phyloP scores from a whole-genome alignment of 2,888 invertebrate species.

The Stenodera caucasica region DNA sequence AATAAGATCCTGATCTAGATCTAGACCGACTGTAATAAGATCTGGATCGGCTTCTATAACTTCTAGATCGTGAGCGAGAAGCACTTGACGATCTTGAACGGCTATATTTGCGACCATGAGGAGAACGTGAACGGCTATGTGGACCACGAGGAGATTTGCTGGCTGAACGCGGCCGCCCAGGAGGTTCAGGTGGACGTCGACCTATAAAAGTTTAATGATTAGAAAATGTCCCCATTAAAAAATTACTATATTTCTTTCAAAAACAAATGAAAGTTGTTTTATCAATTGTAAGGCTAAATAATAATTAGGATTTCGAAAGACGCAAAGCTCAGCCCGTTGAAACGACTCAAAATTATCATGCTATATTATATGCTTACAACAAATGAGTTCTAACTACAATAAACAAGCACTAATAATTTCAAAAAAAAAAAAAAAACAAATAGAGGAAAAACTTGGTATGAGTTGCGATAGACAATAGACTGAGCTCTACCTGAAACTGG shows the following conservation, averaged over 20 bases:
- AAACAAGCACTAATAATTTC: conserved; percentile 10
- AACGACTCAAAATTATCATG: conserved; percentile 19
- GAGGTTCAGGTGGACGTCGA: conserved; percentile 55
- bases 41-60: conserved; percentile 60
- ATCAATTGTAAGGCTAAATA: no score
- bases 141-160: conserved; percentile 64
- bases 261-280: no score
- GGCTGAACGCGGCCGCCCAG: conserved; percentile 57
- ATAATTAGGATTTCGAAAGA: background rate
- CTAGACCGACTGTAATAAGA: conserved; percentile 64
- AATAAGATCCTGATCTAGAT: conserved; percentile 57
- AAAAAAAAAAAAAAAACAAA: conserved; percentile 4
- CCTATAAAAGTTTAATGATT: conserved; percentile 31
- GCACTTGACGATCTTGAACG: conserved; percentile 54
- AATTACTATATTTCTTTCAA: background rate
- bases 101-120: conserved; percentile 55
- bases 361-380: conserved; percentile 14
- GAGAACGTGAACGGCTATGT: conserved; percentile 67
- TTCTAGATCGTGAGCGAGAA: conserved; percentile 57
- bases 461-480: conserved; percentile 13
- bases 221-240: background rate
- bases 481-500: conserved; percentile 34
- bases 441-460: background rate
- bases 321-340: conserved; percentile 23
- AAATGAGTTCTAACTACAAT: background rate